Conservation (phyloP, 2,888 invertebrate genomes). For the Furcula furcula region DNA sequence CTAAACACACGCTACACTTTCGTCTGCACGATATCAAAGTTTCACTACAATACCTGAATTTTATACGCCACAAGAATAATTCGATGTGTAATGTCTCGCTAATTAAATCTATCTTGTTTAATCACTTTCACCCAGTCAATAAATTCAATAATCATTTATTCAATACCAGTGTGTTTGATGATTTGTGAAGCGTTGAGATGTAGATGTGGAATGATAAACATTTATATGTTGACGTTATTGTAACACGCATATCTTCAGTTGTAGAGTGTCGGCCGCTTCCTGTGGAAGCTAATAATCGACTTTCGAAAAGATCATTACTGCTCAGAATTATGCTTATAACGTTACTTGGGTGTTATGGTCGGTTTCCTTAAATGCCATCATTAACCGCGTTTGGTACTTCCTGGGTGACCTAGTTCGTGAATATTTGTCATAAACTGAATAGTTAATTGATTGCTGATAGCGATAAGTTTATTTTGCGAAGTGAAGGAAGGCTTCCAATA, state of each 20-base stretch:
- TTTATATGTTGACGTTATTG: conserved; percentile 4
- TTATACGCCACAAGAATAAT: conserved; percentile 3
- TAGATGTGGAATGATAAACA: not conserved
- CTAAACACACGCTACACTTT: not conserved
- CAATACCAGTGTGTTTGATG: conserved; percentile 10
- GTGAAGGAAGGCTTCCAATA: no score
- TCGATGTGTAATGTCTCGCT: conserved; percentile 8
- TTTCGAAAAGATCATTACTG: not conserved
- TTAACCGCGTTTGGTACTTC: no score
- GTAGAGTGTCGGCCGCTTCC: not conserved
- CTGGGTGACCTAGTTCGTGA: no score
- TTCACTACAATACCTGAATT: conserved; percentile 2
- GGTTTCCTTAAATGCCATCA: no score
- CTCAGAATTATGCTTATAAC: no score
- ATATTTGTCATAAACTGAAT: no score
- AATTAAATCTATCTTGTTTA: conserved; percentile 9
- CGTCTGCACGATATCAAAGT: not conserved
- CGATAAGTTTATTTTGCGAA: no score
- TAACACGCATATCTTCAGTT: conserved; percentile 23
- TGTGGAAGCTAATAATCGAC: conserved; percentile 1
- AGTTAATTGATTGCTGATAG: no score
- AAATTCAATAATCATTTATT: conserved; percentile 10
- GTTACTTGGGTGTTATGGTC: no score
- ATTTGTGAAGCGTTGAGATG: conserved; percentile 4
- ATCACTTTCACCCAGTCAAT: conserved; percentile 17